A percentile compares a stretch with the other conserved stretches of the same genome.
These are phyloP conservation scores for Paedocypris sp. DNA, from an alignment of 2,113 vertebrate genomes.

Conservation along the genomic window DNA sequence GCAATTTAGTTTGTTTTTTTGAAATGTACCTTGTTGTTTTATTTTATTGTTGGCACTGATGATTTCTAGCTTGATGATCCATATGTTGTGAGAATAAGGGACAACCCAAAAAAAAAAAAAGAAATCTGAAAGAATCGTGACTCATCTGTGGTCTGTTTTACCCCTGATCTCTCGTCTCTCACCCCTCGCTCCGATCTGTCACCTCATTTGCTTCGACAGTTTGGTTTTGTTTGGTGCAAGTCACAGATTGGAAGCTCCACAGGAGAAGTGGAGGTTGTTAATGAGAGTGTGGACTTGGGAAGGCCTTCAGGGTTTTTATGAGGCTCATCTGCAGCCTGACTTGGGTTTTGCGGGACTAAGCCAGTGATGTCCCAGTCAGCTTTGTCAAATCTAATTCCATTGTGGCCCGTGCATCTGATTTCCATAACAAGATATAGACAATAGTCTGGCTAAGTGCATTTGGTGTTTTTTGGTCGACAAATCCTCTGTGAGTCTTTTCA, in stretches of 20 bases:
- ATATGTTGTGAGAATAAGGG: too few species aligned
- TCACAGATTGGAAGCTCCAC: not conserved
- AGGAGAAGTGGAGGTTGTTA: not conserved
- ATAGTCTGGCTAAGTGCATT: not conserved
- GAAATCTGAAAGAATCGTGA: too few species aligned
- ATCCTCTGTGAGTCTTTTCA: not conserved
- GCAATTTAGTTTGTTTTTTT: too few species aligned
- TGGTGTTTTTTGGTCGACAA: too few species aligned
- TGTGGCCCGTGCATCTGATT: not conserved
- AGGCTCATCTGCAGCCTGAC: conserved; percentile 7
- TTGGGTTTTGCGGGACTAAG: conserved; percentile 5
- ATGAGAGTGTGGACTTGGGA: not conserved
- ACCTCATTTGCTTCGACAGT: conserved; percentile 15
- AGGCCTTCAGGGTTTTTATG: not conserved
- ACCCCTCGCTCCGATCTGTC: conserved; percentile 8
- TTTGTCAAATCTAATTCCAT: not conserved
- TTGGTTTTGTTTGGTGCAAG: not conserved
- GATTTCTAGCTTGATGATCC: too few species aligned
- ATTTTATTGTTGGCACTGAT: too few species aligned
- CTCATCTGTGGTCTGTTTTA: conserved; percentile 26
- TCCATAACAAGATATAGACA: not conserved
- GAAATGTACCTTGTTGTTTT: too few species aligned
- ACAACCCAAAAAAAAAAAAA: too few species aligned
- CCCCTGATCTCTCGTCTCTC: conserved; percentile 15
- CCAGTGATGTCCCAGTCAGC: not conserved